Evolutionary conservation across 2,797 vertebrate species (phyloP).

Genomic region (Pseudotriccus pelzelni): DNA sequence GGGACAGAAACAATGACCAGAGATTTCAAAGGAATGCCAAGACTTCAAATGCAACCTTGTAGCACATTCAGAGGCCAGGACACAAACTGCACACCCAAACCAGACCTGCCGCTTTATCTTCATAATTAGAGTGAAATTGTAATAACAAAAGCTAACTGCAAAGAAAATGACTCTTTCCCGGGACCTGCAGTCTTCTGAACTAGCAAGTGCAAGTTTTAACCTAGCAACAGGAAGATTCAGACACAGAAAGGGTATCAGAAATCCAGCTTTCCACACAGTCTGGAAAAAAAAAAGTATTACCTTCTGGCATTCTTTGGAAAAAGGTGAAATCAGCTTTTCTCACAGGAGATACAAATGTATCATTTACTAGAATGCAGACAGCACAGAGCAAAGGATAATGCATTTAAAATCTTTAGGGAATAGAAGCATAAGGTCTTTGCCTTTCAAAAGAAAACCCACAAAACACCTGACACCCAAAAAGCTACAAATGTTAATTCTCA

Average conservation of each 20-base stretch:
- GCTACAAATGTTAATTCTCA: background rate
- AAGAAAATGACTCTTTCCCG: background rate
- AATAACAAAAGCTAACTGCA: background rate
- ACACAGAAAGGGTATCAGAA: background rate
- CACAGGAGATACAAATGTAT: background rate
- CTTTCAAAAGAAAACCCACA: background rate
- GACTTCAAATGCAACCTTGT: background rate
- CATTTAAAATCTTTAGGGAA: background rate
- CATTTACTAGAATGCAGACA: conserved; percentile 1
- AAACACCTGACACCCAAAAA: background rate
- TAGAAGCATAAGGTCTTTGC: background rate
- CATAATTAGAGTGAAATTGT: background rate
- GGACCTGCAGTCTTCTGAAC: background rate
- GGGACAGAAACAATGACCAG: background rate
- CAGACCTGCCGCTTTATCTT: background rate
- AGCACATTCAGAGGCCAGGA: background rate
- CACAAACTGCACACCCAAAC: background rate
- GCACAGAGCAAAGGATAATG: background rate
- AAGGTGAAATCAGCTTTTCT: conserved; percentile 1
- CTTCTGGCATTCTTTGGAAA: background rate
- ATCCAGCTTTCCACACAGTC: background rate
- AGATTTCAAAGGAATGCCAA: background rate
- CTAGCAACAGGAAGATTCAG: background rate
- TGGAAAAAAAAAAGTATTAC: background rate
- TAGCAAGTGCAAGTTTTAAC: background rate